A percentile compares a stretch with the other conserved stretches of the same genome.
Conservation (phyloP, 2,113 vertebrate species). For the Tachysurus vachellii region DNA sequence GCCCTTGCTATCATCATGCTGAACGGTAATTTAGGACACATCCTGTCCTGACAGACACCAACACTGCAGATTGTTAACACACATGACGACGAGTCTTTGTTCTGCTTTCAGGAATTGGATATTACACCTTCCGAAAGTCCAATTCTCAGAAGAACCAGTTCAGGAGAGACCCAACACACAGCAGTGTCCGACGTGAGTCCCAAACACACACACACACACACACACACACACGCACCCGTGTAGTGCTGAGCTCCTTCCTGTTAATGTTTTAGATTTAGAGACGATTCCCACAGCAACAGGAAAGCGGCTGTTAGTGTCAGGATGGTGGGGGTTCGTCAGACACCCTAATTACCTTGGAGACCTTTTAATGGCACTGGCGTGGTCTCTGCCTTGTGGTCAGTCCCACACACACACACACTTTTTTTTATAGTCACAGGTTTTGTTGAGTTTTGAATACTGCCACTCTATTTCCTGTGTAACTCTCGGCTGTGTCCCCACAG, state of each 20-base stretch:
- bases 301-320: constrained; percentile 82
- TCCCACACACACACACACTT: constrained; percentile 13
- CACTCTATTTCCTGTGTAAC: not conserved
- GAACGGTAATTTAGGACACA: constrained; percentile 72
- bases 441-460: not conserved
- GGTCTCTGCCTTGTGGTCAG: constrained; percentile 90
- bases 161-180: constrained; percentile 81
- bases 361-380: constrained; percentile 88
- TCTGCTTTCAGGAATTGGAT: constrained; percentile 75
- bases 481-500: constrained; percentile 57
- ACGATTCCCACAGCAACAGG: constrained; percentile 88
- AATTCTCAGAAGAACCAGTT: constrained; percentile 92
- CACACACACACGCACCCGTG: not conserved
- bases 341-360: constrained; percentile 91
- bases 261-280: constrained; percentile 72
- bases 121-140: constrained; percentile 85
- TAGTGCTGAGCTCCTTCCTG: not conserved
- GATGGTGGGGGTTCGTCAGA: constrained; percentile 91
- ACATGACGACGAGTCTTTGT: not conserved
- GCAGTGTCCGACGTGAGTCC: constrained; percentile 76
- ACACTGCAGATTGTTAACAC: not conserved
- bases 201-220: not conserved
- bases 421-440: not conserved
- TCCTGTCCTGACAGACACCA: not conserved
- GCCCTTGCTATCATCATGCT: constrained; percentile 73